Conservation (phyloP, 2,888 invertebrate species). For the Timema cristinae region DNA sequence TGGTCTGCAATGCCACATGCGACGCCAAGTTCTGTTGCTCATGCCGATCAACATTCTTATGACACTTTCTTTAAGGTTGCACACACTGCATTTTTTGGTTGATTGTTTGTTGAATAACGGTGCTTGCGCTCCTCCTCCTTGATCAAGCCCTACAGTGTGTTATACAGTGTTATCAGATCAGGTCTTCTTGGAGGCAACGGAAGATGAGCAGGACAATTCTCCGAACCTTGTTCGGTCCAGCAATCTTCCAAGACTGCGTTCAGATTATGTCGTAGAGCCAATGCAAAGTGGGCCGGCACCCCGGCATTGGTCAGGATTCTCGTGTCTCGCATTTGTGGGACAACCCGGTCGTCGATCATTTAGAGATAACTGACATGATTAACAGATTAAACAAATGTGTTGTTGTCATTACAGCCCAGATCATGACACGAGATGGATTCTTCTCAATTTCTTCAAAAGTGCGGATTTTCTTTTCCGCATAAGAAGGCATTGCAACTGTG, state of each 20-base stretch:
- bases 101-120: background rate
- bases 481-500: background rate
- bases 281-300: background rate
- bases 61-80: background rate
- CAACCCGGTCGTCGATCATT: too few relatives aligned
- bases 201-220: background rate
- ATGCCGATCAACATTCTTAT: background rate
- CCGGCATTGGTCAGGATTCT: background rate
- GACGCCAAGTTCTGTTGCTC: too few relatives aligned
- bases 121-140: slow-evolving; percentile 4
- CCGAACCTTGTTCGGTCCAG: background rate
- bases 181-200: background rate
- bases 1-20: too few relatives aligned
- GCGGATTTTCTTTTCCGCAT: slow-evolving; percentile 8
- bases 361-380: too few relatives aligned
- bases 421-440: slow-evolving; percentile 7
- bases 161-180: slow-evolving; percentile 4
- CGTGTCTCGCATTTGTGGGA: too few relatives aligned
- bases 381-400: background rate
- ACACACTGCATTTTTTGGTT: background rate
- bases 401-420: background rate
- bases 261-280: slow-evolving; percentile 1
- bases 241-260: slow-evolving; percentile 7
- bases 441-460: slow-evolving; percentile 15
- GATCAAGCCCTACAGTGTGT: background rate